Percentiles rank a stretch among this genome's conserved stretches.
phyloP scores from a whole-genome alignment of 2,113 vertebrate genomes.

The Carollia perspicillata region DNA sequence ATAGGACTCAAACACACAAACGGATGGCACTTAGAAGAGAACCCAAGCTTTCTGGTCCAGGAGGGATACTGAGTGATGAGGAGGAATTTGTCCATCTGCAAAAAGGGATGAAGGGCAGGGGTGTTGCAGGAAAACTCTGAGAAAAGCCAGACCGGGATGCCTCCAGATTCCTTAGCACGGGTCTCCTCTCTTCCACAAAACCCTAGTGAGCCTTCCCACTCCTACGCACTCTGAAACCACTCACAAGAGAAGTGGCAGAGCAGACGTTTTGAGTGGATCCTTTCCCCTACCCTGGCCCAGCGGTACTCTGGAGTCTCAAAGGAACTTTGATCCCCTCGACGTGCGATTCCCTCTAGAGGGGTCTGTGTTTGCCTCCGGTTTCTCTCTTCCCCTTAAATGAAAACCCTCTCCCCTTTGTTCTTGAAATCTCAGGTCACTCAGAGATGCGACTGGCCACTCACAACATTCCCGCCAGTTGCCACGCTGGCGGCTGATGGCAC shows the following conservation, averaged over 20 bases:
- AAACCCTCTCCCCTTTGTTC: background rate
- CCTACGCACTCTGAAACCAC: background rate
- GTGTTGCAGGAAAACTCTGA: background rate
- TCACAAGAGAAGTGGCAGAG: background rate
- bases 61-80: background rate
- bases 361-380: constrained; percentile 14
- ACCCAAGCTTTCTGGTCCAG: background rate
- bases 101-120: background rate
- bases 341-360: background rate
- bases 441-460: background rate
- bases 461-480: background rate
- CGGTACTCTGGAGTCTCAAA: background rate
- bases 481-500: background rate
- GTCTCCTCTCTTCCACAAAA: background rate
- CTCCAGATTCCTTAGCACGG: background rate
- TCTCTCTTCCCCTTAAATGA: constrained; percentile 19
- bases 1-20: background rate
- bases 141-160: background rate
- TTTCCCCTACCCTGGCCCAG: background rate
- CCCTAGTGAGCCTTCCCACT: background rate
- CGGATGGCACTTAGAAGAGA: background rate
- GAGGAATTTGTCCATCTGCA: background rate
- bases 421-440: constrained; percentile 32
- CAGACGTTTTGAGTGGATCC: background rate
- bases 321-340: background rate